Evolutionary conservation across 2,113 vertebrate genomes (phyloP).

Genomic region (Chinchilla lanigera): DNA sequence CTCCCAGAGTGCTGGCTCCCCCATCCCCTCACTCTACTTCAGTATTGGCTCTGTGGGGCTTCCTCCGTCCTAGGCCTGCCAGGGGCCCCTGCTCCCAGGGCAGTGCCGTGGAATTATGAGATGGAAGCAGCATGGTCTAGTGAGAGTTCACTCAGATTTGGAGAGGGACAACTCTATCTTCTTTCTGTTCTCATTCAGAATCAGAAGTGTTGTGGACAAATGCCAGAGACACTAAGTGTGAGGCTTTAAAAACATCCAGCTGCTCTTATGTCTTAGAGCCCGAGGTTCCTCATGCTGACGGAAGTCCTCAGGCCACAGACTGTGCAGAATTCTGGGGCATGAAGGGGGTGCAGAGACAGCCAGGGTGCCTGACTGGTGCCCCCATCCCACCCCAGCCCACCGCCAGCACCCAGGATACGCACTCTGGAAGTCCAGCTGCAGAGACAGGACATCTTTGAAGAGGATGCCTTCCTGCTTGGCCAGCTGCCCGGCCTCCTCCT

Average conservation of each 20-base stretch:
- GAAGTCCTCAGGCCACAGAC: not conserved
- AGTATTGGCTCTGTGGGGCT: not conserved
- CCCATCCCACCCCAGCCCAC: not conserved
- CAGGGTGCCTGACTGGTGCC: not conserved
- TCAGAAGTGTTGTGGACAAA: not conserved
- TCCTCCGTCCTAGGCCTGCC: not conserved
- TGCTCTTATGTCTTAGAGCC: not conserved
- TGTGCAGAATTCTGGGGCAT: not conserved
- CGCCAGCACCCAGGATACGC: constrained; percentile 64
- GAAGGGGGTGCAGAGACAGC: not conserved
- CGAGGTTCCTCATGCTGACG: too few species aligned
- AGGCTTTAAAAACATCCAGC: not conserved
- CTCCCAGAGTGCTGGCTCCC: not conserved
- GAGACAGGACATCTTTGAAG: constrained; percentile 84
- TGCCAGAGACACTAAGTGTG: too few species aligned
- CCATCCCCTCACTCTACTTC: not conserved
- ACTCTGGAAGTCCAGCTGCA: constrained; percentile 93
- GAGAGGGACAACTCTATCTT: not conserved
- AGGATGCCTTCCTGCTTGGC: constrained; percentile 85
- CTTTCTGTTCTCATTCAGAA: not conserved
- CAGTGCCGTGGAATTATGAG: not conserved
- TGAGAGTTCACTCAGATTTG: not conserved
- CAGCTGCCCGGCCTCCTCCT: constrained; percentile 81
- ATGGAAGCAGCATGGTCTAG: not conserved
- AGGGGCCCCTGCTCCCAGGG: not conserved